phyloP scores from a whole-genome alignment of 2,113 vertebrate genomes.

The Elephas maximus region DNA sequence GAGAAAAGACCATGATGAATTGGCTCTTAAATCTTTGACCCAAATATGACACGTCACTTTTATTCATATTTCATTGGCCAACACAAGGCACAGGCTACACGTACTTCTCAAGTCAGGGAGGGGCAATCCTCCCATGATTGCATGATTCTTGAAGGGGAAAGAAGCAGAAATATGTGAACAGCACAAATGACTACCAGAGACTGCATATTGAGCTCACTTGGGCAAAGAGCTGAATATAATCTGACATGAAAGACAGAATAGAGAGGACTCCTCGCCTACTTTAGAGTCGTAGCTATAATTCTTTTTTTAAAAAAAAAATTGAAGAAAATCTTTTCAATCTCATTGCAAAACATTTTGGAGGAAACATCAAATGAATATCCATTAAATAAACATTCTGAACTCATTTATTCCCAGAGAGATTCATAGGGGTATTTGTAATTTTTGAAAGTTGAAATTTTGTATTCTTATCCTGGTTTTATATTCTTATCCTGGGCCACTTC shows the following conservation, averaged over 20 bases:
- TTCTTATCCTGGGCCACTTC: neutral
- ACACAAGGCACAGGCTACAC: neutral
- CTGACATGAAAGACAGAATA: neutral
- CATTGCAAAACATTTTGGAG: neutral
- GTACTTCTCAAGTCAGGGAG: neutral
- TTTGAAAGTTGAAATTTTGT: conserved; percentile 2
- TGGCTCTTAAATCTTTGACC: neutral
- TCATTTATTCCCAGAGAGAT: neutral
- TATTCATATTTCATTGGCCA: neutral
- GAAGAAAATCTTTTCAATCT: neutral
- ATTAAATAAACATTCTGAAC: neutral
- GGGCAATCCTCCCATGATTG: neutral
- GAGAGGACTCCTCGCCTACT: neutral
- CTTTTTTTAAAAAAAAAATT: neutral
- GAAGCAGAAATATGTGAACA: neutral
- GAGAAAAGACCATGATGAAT: neutral
- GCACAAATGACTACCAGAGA: neutral
- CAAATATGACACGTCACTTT: neutral
- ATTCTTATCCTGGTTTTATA: neutral
- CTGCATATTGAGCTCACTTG: neutral
- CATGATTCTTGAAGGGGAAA: neutral
- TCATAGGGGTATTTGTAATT: neutral
- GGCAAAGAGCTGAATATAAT: neutral
- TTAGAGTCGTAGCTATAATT: neutral
- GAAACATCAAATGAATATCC: neutral